Evolutionary conservation across 1,140 invertebrate species (phyloP).

Genomic region (Anadara kagoshimensis): DNA sequence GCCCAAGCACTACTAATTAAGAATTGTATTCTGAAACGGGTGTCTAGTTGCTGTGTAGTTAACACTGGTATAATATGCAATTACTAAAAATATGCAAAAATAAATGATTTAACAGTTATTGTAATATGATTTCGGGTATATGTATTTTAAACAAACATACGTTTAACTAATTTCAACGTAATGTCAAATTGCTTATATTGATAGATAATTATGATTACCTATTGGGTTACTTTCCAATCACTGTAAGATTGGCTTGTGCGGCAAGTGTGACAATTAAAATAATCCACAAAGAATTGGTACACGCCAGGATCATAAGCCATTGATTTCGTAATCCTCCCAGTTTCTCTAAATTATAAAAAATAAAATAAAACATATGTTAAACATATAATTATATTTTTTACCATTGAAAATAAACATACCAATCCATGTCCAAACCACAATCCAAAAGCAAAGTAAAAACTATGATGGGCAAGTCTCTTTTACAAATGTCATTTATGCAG

Average conservation of each 20-base stretch:
- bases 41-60: too few species aligned
- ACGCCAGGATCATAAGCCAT: conserved; percentile 55
- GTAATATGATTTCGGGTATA: background rate
- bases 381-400: too few species aligned
- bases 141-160: background rate
- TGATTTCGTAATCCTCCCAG: conserved; percentile 51
- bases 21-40: too few species aligned
- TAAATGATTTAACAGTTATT: background rate
- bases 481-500: too few species aligned
- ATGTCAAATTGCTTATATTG: background rate
- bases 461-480: too few species aligned
- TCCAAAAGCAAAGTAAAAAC: too few species aligned
- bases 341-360: conserved; percentile 53
- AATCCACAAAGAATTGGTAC: conserved; percentile 61
- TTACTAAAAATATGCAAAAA: too few species aligned
- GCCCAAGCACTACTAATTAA: too few species aligned
- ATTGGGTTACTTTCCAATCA: conserved; percentile 60
- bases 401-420: too few species aligned
- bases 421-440: too few species aligned
- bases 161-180: background rate
- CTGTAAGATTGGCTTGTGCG: conserved; percentile 45
- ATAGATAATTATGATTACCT: conserved; percentile 40
- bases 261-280: conserved; percentile 57
- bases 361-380: too few species aligned
- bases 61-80: too few species aligned